A percentile compares a stretch with the other conserved stretches of the same genome.
These are phyloP conservation scores for Pomacea maculata DNA, from an alignment of 1,140 invertebrate species.

Conservation along the genomic window DNA sequence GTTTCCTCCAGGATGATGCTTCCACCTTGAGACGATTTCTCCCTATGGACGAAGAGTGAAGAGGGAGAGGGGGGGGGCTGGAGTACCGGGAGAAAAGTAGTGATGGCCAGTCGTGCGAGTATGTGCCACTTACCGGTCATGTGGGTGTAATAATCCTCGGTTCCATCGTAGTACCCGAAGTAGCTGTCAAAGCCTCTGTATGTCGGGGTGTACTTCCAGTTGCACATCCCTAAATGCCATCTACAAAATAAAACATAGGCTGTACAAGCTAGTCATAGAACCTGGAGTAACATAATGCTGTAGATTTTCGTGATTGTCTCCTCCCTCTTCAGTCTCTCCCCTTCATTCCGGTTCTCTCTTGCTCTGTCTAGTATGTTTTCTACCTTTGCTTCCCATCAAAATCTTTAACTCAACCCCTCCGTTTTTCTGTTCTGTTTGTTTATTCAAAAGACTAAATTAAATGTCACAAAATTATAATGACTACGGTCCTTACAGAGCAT, in stretches of 20 bases:
- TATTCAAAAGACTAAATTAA: not conserved
- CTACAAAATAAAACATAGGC: conserved; percentile 18
- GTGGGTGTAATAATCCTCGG: conserved; percentile 57
- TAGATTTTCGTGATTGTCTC: not conserved
- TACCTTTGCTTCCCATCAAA: too few relatives aligned
- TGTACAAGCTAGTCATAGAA: not conserved
- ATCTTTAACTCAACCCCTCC: too few relatives aligned
- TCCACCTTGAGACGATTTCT: too few relatives aligned
- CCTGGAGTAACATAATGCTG: not conserved
- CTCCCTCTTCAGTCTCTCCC: too few relatives aligned
- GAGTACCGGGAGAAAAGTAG: too few relatives aligned
- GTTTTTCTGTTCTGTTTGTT: too few relatives aligned
- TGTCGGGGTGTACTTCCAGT: conserved; percentile 52
- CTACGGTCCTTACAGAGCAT: not conserved
- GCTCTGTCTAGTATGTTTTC: too few relatives aligned
- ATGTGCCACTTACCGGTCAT: not conserved
- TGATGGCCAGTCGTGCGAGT: too few relatives aligned
- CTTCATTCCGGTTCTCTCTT: too few relatives aligned
- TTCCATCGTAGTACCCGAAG: conserved; percentile 39
- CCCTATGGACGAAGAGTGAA: too few relatives aligned
- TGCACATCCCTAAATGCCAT: conserved; percentile 56
- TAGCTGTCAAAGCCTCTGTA: conserved; percentile 12
- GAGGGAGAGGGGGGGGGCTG: too few relatives aligned
- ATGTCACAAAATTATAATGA: not conserved
- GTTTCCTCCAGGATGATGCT: too few relatives aligned